phyloP scores from a whole-genome alignment of 2,888 invertebrate species.

The Ceratothoa steindachneri region DNA sequence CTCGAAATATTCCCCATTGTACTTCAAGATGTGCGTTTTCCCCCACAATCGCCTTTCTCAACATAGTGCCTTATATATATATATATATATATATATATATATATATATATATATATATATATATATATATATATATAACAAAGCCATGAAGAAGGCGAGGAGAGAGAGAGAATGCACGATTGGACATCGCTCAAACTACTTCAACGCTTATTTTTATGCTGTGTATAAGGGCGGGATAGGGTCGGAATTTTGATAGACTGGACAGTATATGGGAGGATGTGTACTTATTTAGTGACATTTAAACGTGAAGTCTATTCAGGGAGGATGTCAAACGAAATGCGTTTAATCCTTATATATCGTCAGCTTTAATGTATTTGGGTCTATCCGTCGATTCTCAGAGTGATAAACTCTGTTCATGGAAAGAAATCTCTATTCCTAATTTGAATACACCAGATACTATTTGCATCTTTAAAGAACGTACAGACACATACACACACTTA shows the following conservation, averaged over 20 bases:
- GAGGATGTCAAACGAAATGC: background rate
- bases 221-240: too few species aligned
- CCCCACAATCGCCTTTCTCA: too few species aligned
- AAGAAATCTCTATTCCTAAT: background rate
- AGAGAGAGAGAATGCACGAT: too few species aligned
- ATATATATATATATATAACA: slow-evolving; percentile 15
- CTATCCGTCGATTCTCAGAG: background rate
- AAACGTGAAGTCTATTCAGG: background rate
- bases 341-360: background rate
- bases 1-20: too few species aligned
- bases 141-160: too few species aligned
- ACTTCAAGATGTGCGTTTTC: too few species aligned
- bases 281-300: background rate
- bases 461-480: too few species aligned
- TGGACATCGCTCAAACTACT: too few species aligned
- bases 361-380: background rate
- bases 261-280: background rate
- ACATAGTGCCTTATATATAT: slow-evolving; percentile 2
- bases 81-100: slow-evolving; percentile 16
- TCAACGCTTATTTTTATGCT: too few species aligned
- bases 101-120: slow-evolving; percentile 20
- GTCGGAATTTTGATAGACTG: background rate
- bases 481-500: too few species aligned
- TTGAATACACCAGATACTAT: too few species aligned
- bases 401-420: background rate